These are phyloP conservation scores for Diaperis boleti DNA, from an alignment of 2,888 invertebrate genomes.

Conservation along the genomic window DNA sequence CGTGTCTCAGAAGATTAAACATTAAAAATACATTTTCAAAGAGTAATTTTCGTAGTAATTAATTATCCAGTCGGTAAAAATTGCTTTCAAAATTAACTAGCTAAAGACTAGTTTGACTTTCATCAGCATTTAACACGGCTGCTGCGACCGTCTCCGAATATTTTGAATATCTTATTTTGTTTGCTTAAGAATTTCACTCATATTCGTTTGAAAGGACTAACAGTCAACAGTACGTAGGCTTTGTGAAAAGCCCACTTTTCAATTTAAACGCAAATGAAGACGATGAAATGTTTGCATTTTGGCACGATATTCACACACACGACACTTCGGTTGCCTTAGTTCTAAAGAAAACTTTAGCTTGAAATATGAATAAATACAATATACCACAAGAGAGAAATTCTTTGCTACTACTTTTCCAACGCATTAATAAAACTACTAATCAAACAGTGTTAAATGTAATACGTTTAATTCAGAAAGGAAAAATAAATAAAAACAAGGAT, in stretches of 20 bases:
- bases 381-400: no score
- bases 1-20: no score
- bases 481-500: no score
- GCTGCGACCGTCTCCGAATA: background rate
- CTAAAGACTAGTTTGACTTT: no score
- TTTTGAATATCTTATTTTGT: constrained; percentile 1
- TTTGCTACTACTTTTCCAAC: no score
- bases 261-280: constrained; percentile 29
- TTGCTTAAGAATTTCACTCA: constrained; percentile 8
- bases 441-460: no score
- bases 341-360: background rate
- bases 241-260: constrained; percentile 19
- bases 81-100: no score
- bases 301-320: constrained; percentile 14
- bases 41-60: no score
- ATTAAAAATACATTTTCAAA: no score
- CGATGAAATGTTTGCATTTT: constrained; percentile 23
- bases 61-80: no score
- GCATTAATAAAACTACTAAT: no score
- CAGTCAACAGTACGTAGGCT: constrained; percentile 15
- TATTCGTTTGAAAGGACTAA: constrained; percentile 9
- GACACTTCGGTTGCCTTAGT: constrained; percentile 3
- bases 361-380: constrained; percentile 1
- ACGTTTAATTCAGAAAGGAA: no score
- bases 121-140: background rate